Evolutionary conservation across 1,140 invertebrate genomes (phyloP).

Genomic region (Drosophila rufa): DNA sequence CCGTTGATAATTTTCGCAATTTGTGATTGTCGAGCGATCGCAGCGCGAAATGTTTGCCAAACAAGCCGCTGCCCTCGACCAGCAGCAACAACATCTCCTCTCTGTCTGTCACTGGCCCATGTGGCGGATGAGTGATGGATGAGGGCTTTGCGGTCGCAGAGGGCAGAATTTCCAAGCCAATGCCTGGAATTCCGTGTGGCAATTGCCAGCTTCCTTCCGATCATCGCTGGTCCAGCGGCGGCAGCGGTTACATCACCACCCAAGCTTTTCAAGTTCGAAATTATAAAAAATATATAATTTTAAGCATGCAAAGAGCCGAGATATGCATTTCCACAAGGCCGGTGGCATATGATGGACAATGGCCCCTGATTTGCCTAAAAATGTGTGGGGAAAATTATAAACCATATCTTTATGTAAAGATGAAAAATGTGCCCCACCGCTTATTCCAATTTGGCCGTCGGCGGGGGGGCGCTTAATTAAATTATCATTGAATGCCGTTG

Average conservation of each 20-base stretch:
- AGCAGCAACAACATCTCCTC: neutral
- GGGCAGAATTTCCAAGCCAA: slow-evolving; percentile 17
- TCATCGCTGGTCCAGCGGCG: neutral
- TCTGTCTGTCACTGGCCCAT: slow-evolving; percentile 27
- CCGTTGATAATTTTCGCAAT: slow-evolving; percentile 47
- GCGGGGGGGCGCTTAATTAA: slow-evolving; percentile 66
- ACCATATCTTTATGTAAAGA: slow-evolving; percentile 62
- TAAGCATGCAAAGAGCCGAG: slow-evolving; percentile 46
- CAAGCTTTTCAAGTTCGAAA: slow-evolving; percentile 53
- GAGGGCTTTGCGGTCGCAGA: slow-evolving; percentile 22
- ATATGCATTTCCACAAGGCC: slow-evolving; percentile 59
- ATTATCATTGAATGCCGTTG: slow-evolving; percentile 63
- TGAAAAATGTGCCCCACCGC: slow-evolving; percentile 53
- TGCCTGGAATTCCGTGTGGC: slow-evolving; percentile 40
- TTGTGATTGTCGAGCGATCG: slow-evolving; percentile 58
- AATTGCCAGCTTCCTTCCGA: slow-evolving; percentile 67
- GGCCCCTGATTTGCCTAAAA: slow-evolving; percentile 63
- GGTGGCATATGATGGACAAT: slow-evolving; percentile 56
- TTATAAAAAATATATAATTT: slow-evolving; percentile 53
- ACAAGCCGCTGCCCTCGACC: slow-evolving; percentile 27
- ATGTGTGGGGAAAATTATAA: slow-evolving; percentile 55
- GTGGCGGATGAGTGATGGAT: slow-evolving; percentile 71
- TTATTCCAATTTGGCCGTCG: slow-evolving; percentile 14
- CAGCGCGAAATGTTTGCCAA: slow-evolving; percentile 62
- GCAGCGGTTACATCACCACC: slow-evolving; percentile 31